Evolutionary conservation across 2,888 invertebrate genomes (phyloP).

Genomic region (Tipula unca): DNA sequence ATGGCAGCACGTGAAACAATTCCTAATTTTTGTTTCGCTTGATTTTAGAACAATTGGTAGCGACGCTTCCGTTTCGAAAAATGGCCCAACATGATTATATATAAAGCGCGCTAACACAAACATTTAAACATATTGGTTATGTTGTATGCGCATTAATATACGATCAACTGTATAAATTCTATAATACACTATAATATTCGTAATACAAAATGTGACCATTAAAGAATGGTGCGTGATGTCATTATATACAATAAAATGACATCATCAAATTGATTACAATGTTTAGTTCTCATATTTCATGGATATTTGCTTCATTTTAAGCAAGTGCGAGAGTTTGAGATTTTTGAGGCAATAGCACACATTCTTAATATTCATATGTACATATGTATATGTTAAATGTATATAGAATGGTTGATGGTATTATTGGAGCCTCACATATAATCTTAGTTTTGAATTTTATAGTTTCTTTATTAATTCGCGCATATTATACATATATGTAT

Average conservation of each 20-base stretch:
- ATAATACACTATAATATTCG: neutral
- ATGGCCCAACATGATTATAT: neutral
- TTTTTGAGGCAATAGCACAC: neutral
- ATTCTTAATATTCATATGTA: neutral
- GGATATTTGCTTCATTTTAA: neutral
- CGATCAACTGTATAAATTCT: neutral
- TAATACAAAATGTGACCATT: neutral
- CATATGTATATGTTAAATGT: neutral
- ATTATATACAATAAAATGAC: neutral
- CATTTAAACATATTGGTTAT: neutral
- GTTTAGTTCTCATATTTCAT: neutral
- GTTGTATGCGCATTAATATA: neutral
- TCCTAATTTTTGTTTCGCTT: neutral
- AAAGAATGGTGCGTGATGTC: neutral
- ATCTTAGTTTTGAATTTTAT: neutral
- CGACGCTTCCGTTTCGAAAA: neutral
- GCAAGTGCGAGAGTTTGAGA: neutral
- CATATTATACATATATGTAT: neutral
- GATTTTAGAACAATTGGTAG: neutral
- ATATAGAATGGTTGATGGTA: neutral
- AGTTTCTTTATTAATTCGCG: neutral
- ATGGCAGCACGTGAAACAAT: neutral
- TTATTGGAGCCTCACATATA: neutral
- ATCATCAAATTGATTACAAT: slow-evolving; percentile 8
- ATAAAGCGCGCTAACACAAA: neutral